These are phyloP conservation scores for Odontamblyopus rebecca DNA, from an alignment of 2,797 vertebrate species.

Conservation along the genomic window DNA sequence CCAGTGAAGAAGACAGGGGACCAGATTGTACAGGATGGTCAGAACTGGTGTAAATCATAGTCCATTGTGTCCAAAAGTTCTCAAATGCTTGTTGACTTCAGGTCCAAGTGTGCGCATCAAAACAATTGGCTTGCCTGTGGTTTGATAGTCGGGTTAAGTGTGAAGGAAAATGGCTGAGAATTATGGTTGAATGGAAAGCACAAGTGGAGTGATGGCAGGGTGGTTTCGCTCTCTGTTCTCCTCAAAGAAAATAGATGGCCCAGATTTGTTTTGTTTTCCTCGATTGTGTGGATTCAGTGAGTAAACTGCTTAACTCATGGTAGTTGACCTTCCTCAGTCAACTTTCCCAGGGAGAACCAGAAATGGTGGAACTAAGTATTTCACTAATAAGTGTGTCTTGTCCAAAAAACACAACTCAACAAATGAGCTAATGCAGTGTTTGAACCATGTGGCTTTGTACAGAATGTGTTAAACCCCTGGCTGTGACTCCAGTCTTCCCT, in stretches of 20 bases:
- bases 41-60: not conserved
- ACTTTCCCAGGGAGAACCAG: not conserved
- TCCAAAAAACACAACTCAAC: no score
- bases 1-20: slow-evolving; percentile 28
- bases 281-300: not conserved
- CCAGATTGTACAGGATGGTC: slow-evolving; percentile 22
- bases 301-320: not conserved
- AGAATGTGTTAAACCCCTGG: no score
- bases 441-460: not conserved
- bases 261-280: no score
- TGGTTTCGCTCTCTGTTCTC: no score
- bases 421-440: not conserved
- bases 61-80: slow-evolving; percentile 13
- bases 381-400: no score
- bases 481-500: no score
- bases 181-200: not conserved
- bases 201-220: not conserved
- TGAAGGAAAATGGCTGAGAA: not conserved
- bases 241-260: not conserved
- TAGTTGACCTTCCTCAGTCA: not conserved
- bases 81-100: not conserved
- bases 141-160: not conserved
- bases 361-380: no score
- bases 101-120: not conserved
- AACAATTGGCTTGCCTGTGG: not conserved